A percentile compares a stretch with the other conserved stretches of the same genome.
Conservation (phyloP, 2,113 vertebrate genomes). For the Macquaria australasica region DNA sequence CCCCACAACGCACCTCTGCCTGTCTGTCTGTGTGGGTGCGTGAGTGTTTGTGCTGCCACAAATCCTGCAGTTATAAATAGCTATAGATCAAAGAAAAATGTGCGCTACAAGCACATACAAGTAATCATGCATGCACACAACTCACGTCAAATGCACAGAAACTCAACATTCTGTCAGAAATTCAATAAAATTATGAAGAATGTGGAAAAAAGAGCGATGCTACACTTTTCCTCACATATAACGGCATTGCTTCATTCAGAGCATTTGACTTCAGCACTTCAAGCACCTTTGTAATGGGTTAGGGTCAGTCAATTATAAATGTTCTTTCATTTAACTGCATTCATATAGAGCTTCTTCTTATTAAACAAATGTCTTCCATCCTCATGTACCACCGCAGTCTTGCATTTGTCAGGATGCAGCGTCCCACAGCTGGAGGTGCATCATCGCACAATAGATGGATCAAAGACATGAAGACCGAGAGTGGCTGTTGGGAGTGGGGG, state of each 20-base stretch:
- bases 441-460: constrained; percentile 78
- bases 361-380: constrained; percentile 17
- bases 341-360: constrained; percentile 23
- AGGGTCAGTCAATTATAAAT: constrained; percentile 15
- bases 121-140: constrained; percentile 14
- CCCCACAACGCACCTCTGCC: constrained; percentile 63
- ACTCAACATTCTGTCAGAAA: constrained; percentile 9
- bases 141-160: constrained; percentile 12
- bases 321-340: constrained; percentile 8
- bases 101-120: constrained; percentile 18
- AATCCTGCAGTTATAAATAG: constrained; percentile 72
- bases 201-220: neutral
- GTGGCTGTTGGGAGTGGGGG: constrained; percentile 68
- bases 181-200: neutral
- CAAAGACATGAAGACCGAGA: constrained; percentile 69
- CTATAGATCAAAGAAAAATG: constrained; percentile 62
- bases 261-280: constrained; percentile 8
- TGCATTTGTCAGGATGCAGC: constrained; percentile 42
- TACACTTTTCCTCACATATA: neutral
- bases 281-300: neutral
- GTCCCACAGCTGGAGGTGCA: constrained; percentile 63
- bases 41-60: constrained; percentile 48
- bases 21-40: constrained; percentile 50
- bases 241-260: neutral
- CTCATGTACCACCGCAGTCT: neutral